Evolutionary conservation across 2,113 vertebrate genomes (phyloP), one percentile per base, ranked within the genome.

Genomic region (Pycnonotus jocosus): DNA sequence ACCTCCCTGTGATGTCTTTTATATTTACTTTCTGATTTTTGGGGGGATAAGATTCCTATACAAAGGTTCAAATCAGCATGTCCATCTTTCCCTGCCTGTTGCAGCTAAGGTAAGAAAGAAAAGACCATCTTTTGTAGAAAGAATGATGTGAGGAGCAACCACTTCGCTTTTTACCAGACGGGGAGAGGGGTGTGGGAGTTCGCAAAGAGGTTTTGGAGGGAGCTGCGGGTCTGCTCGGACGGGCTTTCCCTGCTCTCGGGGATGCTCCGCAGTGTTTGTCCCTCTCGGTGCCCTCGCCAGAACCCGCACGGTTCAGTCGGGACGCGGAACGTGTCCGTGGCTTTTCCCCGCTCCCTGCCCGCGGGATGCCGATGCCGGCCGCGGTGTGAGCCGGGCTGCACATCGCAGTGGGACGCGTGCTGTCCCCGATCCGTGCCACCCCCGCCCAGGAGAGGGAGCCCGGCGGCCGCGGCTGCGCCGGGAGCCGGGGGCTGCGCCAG

Each of bases 361-460:
- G 22, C n/a, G 4, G 50, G 62, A 37, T 14, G 54, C 3, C 28
- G 58, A 33, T 48, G 65, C 65, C 11, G 37, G n/a, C 16, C 15
- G 14, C 20, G 3, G 42, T 5, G 44, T 3, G 23, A 23, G 11
- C 35, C 10, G 22, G 37, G 35, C 25, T 3, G 60, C 31, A n/a
- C 5, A 11, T 37, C 28, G 21, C 5, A 1, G 47, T 0, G 47
- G 61, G 35, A 31, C 28, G 16, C 35, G 37, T 7, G 64, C 81
- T 45, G 68, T 5, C 33, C 37, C n/a, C 72, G 2, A 3, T 33
- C 51, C 53, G 37, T 19, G 37, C 31, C 83, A 35, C 12, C 42
- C 45, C 9, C 60, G 56, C 89, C 94, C 95, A 97, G 95, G 84
- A 97, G 96, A 94, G 96, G 96, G 96, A 95, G 96, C 95, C 88